A percentile compares a stretch with the other conserved stretches of the same genome.
Evolutionary conservation across 2,888 invertebrate genomes (phyloP).

Genomic region (Dendrolimus houi): DNA sequence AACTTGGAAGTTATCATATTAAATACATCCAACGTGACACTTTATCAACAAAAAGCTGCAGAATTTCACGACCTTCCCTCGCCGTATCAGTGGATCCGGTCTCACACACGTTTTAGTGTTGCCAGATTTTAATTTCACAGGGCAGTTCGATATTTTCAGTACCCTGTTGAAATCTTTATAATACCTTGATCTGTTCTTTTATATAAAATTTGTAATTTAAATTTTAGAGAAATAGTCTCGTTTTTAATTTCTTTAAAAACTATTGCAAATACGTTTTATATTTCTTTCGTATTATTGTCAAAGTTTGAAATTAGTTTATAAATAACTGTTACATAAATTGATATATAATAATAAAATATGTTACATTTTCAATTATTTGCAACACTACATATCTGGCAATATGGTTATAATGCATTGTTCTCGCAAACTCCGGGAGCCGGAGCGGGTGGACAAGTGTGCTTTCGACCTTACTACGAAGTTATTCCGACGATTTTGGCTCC

Average conservation of each 20-base stretch:
- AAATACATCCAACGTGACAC: neutral
- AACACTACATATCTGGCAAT: neutral
- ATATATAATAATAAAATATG: no score
- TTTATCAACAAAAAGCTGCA: neutral
- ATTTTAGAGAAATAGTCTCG: no score
- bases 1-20: neutral
- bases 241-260: no score
- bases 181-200: no score
- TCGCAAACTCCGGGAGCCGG: slow-evolving; percentile 11
- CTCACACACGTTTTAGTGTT: neutral
- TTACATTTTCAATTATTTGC: no score
- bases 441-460: slow-evolving; percentile 9
- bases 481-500: slow-evolving; percentile 34
- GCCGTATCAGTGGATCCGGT: neutral
- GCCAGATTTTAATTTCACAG: neutral
- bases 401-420: slow-evolving; percentile 8
- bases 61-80: neutral
- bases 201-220: no score
- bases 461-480: slow-evolving; percentile 23
- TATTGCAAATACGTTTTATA: no score
- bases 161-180: no score
- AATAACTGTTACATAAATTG: no score
- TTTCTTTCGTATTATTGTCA: no score
- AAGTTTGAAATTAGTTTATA: no score
- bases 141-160: no score